These are phyloP conservation scores for Chrysomela aeneicollis DNA, from an alignment of 2,888 invertebrate genomes.

Conservation along the genomic window DNA sequence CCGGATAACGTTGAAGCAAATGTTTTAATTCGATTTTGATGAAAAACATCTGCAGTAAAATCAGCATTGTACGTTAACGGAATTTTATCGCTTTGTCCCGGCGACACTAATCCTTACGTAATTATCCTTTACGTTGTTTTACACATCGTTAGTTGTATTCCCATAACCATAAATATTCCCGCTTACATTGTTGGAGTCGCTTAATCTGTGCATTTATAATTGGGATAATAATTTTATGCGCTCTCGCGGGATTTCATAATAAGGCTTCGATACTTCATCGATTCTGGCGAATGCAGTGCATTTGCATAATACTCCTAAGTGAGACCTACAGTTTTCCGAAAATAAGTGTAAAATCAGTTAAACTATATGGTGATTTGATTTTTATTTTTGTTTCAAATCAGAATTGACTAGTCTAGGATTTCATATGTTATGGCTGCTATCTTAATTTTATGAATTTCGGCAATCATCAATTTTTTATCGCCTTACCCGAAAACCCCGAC, in stretches of 20 bases:
- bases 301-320: neutral
- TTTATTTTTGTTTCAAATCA: no score
- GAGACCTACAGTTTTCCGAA: no score
- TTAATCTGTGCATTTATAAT: slow-evolving; percentile 33
- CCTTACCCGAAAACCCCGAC: no score
- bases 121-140: slow-evolving; percentile 35
- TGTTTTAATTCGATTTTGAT: slow-evolving; percentile 29
- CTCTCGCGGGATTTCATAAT: slow-evolving; percentile 10
- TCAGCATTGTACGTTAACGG: slow-evolving; percentile 28
- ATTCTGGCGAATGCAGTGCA: neutral
- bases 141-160: slow-evolving; percentile 37
- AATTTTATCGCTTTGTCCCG: slow-evolving; percentile 29
- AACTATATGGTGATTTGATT: no score
- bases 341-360: no score
- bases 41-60: slow-evolving; percentile 32
- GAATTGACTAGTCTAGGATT: no score
- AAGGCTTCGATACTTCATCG: neutral
- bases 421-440: no score
- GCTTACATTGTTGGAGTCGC: slow-evolving; percentile 29
- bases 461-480: no score
- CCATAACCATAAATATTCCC: slow-evolving; percentile 29
- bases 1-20: neutral
- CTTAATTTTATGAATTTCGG: no score
- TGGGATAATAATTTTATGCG: slow-evolving; percentile 25
- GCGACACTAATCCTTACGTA: slow-evolving; percentile 35